Conservation (phyloP, 2,888 invertebrate genomes). For the Yponomeuta malinellus region DNA sequence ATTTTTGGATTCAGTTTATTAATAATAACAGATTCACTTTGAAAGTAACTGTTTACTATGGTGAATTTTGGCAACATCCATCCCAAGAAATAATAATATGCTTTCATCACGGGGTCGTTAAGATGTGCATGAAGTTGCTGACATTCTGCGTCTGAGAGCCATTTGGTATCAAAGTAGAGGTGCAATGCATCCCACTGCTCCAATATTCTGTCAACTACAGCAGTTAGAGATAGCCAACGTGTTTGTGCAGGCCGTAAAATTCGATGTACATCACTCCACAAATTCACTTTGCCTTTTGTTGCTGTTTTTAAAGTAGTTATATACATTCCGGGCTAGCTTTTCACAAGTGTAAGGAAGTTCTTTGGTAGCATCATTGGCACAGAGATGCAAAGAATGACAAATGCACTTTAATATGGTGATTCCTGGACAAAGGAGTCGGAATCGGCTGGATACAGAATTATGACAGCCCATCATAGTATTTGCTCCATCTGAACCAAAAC, state of each 20-base stretch:
- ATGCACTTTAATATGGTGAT: slow-evolving; percentile 16
- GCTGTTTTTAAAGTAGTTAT: neutral
- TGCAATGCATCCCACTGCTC: slow-evolving; percentile 32
- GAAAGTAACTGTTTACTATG: slow-evolving; percentile 5
- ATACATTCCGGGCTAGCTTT: neutral
- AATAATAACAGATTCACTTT: slow-evolving; percentile 9
- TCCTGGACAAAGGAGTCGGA: slow-evolving; percentile 23
- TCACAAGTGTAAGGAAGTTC: neutral
- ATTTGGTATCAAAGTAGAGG: slow-evolving; percentile 17
- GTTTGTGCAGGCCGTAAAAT: slow-evolving; percentile 24
- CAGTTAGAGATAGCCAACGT: slow-evolving; percentile 26
- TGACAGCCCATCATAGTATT: slow-evolving; percentile 28
- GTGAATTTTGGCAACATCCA: slow-evolving; percentile 16
- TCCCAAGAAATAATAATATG: slow-evolving; percentile 12
- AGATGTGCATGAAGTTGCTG: slow-evolving; percentile 2
- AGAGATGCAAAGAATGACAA: neutral
- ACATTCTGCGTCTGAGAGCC: slow-evolving; percentile 10
- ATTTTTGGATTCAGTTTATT: slow-evolving; percentile 4
- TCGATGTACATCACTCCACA: slow-evolving; percentile 23
- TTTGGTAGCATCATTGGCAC: neutral
- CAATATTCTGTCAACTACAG: slow-evolving; percentile 28
- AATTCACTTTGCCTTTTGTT: slow-evolving; percentile 16
- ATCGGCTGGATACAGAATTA: slow-evolving; percentile 31
- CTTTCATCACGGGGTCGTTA: slow-evolving; percentile 8
- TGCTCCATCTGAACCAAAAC: slow-evolving; percentile 28